Evolutionary conservation across 2,113 vertebrate genomes (phyloP).

Genomic region (western clawed frog (Xenopus tropicalis)): UCB_Xtro_10.0 CM004451.2:63957001-63957500

Average conservation of each 20-base stretch:
- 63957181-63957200: constrained; percentile 88
- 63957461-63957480: neutral
- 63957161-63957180: constrained; percentile 85
- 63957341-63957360: constrained; percentile 79
- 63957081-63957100: constrained; percentile 14
- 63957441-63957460: constrained; percentile 79
- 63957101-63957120: constrained; percentile 33
- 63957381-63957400: constrained; percentile 95
- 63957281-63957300: constrained; percentile 92
- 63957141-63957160: constrained; percentile 85
- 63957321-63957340: constrained; percentile 85
- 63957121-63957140: constrained; percentile 88
- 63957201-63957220: constrained; percentile 89
- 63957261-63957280: constrained; percentile 77
- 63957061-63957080: constrained; percentile 41
- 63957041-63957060: constrained; percentile 42
- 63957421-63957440: constrained; percentile 86
- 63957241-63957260: constrained; percentile 84
- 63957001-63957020: constrained; percentile 83
- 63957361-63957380: constrained; percentile 96
- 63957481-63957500: constrained; percentile 10
- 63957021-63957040: constrained; percentile 93
- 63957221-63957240: constrained; percentile 91
- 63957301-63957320: constrained; percentile 87
- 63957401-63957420: constrained; percentile 84